These are phyloP conservation scores for Silurus meridionalis DNA, from an alignment of 2,113 vertebrate species.

Conservation along the genomic window DNA sequence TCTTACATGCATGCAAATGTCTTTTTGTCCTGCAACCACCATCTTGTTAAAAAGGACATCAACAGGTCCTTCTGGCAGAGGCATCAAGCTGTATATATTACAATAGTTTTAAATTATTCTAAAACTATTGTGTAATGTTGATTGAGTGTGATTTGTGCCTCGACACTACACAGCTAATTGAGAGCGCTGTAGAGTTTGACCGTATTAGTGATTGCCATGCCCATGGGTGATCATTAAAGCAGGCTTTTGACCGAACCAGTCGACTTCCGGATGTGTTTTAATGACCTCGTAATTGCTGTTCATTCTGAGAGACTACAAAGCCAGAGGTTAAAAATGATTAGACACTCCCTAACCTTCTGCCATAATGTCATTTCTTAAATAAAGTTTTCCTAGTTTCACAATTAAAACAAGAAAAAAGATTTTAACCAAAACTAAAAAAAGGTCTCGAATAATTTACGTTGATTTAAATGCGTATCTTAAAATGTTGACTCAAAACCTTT, in stretches of 20 bases:
- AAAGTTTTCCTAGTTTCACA: not conserved
- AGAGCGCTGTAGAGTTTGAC: not conserved
- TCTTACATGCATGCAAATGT: not conserved
- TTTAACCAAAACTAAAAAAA: not conserved
- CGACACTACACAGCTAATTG: not conserved
- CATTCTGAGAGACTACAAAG: not conserved
- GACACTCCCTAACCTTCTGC: not conserved
- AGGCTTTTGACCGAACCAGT: not conserved
- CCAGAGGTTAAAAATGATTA: constrained; percentile 7
- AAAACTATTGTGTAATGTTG: not conserved
- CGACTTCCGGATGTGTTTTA: constrained; percentile 4
- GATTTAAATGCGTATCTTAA: not conserved
- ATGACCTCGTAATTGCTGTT: not conserved
- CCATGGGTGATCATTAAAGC: constrained; percentile 30
- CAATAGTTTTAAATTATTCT: too few relatives aligned
- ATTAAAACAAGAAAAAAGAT: not conserved
- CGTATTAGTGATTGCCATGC: not conserved
- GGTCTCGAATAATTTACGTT: not conserved
- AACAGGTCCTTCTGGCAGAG: constrained; percentile 3
- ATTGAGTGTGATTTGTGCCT: not conserved
- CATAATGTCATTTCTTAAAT: not conserved
- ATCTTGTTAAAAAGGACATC: not conserved
- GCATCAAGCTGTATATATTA: not conserved
- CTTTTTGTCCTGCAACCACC: not conserved
- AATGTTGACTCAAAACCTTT: not conserved